Evolutionary conservation across 2,113 vertebrate genomes (phyloP).

Genomic region (Cyrtonyx montezumae): DNA sequence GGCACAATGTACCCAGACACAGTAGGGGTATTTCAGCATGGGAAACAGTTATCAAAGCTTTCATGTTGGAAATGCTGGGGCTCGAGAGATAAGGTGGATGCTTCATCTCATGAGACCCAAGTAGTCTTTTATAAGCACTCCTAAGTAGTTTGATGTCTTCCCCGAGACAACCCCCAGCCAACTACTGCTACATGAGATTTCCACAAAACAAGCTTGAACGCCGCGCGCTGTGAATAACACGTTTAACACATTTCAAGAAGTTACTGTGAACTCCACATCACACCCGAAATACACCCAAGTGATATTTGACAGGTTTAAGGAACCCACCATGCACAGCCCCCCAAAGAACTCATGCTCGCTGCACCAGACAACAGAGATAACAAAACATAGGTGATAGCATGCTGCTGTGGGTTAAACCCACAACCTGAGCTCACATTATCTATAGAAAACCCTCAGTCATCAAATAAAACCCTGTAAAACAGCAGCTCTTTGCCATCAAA

Average conservation of each 20-base stretch:
- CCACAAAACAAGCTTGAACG: constrained; percentile 24
- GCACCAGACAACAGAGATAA: not conserved
- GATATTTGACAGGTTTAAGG: not conserved
- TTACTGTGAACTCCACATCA: constrained; percentile 22
- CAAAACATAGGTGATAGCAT: accelerated
- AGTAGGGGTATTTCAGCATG: not conserved
- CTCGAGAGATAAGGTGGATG: not conserved
- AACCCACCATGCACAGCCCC: not conserved
- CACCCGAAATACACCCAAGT: not conserved
- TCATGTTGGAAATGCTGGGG: not conserved
- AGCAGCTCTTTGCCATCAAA: not conserved
- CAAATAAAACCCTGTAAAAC: not conserved
- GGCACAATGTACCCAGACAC: not conserved
- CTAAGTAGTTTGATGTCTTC: constrained; percentile 2
- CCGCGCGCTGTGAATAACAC: not conserved
- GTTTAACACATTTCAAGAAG: constrained; percentile 47
- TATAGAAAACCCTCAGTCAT: not conserved
- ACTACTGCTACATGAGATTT: constrained; percentile 25
- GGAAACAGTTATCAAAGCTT: not conserved
- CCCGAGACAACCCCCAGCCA: not conserved
- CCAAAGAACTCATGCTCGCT: not conserved
- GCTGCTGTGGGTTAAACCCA: not conserved
- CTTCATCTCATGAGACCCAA: constrained; percentile 32
- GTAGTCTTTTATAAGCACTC: constrained; percentile 9
- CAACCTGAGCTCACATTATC: not conserved